Conservation (phyloP, 2,888 invertebrate genomes). For the Netelia fuscicornis region DNA sequence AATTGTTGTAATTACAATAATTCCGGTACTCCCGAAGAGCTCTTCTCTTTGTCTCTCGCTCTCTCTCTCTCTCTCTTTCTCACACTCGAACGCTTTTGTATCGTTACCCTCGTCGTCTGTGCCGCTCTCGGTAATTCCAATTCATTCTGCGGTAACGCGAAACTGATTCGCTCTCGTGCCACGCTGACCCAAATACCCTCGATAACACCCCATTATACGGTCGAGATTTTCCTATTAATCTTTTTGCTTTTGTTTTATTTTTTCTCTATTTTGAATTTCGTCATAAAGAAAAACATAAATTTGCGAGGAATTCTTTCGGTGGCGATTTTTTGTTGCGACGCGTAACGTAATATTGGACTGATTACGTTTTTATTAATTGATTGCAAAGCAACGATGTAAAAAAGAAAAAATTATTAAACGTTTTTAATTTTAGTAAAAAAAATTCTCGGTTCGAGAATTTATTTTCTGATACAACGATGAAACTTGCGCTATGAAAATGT, state of each 20-base stretch:
- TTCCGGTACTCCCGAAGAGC: conserved; percentile 76
- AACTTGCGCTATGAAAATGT: too few species aligned
- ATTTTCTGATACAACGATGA: too few species aligned
- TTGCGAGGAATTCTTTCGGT: not conserved
- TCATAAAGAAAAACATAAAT: not conserved
- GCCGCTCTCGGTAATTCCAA: conserved; percentile 70
- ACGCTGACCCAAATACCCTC: conserved; percentile 74
- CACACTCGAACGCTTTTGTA: conserved; percentile 53
- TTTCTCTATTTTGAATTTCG: not conserved
- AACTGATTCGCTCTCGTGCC: conserved; percentile 71
- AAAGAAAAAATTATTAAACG: too few species aligned
- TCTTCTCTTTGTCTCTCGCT: not conserved
- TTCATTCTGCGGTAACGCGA: conserved; percentile 75
- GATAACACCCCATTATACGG: conserved; percentile 39
- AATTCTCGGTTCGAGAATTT: too few species aligned
- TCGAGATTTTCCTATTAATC: conserved; percentile 23
- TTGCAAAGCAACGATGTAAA: too few species aligned
- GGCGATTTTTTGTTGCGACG: too few species aligned
- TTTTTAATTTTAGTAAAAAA: too few species aligned
- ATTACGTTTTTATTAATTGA: too few species aligned
- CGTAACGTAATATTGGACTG: too few species aligned
- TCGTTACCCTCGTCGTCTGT: conserved; percentile 72
- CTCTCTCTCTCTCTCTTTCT: not conserved
- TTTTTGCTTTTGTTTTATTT: not conserved
- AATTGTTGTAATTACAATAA: conserved; percentile 83